A percentile compares a stretch with the other conserved stretches of the same genome.
Conservation (phyloP, 2,113 vertebrate species). For the Ictalurus punctatus region DNA sequence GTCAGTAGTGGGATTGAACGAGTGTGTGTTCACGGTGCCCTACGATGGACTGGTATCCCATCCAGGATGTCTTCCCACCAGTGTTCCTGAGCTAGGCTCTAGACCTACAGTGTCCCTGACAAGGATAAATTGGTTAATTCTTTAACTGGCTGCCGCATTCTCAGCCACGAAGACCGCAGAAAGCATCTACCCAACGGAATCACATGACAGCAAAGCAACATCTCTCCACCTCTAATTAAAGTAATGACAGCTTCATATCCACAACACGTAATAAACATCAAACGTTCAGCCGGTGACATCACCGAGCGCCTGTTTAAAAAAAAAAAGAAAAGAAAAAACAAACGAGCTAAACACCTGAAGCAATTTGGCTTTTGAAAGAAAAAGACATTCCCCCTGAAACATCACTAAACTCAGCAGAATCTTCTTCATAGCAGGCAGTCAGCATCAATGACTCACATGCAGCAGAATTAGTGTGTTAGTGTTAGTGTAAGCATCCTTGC, state of each 20-base stretch:
- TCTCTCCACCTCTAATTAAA: background rate
- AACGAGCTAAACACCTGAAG: background rate
- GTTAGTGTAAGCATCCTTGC: background rate
- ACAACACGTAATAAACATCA: background rate
- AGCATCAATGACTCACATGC: background rate
- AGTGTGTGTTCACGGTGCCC: background rate
- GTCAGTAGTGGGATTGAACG: background rate
- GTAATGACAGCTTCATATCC: background rate
- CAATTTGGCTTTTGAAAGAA: background rate
- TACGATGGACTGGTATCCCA: background rate
- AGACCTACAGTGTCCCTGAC: background rate
- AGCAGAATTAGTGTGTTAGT: background rate
- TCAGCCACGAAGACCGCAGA: background rate
- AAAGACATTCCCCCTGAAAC: background rate
- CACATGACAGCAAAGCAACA: background rate
- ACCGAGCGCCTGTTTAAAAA: background rate
- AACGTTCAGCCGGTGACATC: background rate
- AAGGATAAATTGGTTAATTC: background rate
- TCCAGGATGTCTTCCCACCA: background rate
- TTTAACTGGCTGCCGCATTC: too few species aligned
- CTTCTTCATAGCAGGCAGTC: background rate
- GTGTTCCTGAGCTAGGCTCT: background rate
- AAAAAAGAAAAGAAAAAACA: too few species aligned
- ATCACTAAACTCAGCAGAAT: background rate
- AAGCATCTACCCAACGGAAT: background rate